Conservation (phyloP, 37 sponge, comb jelly and placozoan species). For the Bolinopsis microptera region DNA sequence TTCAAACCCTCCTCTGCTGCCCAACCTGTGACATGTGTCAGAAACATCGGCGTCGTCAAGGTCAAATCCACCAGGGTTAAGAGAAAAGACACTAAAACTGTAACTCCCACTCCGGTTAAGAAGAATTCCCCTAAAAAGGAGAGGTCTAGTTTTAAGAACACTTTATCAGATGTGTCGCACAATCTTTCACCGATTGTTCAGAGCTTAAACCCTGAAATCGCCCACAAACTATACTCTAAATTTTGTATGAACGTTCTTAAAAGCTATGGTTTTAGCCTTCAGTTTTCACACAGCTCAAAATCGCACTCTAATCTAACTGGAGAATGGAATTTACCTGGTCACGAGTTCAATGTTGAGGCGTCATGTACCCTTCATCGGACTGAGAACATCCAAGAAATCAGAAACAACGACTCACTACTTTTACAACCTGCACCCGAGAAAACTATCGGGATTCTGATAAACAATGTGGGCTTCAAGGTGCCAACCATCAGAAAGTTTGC, state of each 20-base stretch:
- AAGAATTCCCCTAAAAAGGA: not conserved
- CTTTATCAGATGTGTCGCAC: not conserved
- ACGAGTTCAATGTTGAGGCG: not conserved
- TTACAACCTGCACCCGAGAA: not conserved
- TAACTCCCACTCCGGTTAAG: not conserved
- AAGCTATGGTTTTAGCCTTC: conserved; percentile 2
- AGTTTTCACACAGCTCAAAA: not conserved
- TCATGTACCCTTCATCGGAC: conserved; percentile 10
- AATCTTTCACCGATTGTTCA: not conserved
- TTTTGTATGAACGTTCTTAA: conserved; percentile 44
- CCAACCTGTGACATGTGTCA: not conserved
- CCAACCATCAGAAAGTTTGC: not conserved
- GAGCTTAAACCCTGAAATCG: not conserved
- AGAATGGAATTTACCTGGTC: not conserved
- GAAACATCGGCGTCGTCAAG: conserved; percentile 16
- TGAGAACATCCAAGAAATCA: not conserved
- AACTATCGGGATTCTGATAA: not conserved
- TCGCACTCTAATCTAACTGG: not conserved
- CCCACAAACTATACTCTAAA: not conserved
- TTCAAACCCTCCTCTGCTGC: not conserved
- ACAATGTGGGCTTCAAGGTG: conserved; percentile 15
- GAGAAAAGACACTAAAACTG: not conserved
- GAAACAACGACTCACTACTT: not conserved
- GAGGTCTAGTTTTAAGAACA: not conserved
- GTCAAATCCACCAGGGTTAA: not conserved